A percentile compares a stretch with the other conserved stretches of the same genome.
Conservation (phyloP, 1,140 invertebrate species). For the Drosophila carrolli region DNA sequence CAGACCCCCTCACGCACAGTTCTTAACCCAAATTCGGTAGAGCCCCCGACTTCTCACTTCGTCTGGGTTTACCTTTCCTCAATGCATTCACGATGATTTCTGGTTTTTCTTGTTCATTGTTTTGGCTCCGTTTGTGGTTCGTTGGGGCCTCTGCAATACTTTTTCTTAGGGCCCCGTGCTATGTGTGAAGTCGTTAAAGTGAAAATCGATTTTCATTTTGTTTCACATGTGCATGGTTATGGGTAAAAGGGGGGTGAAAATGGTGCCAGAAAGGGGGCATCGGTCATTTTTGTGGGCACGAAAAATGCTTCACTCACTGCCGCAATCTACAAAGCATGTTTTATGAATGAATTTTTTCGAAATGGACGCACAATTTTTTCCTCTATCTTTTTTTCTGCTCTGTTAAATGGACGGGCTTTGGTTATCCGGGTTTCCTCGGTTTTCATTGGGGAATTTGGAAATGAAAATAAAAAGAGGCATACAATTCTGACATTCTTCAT, state of each 20-base stretch:
- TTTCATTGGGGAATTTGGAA: slow-evolving; percentile 19
- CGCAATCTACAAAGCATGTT: slow-evolving; percentile 74
- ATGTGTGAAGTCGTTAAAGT: slow-evolving; percentile 82
- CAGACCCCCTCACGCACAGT: slow-evolving; percentile 39
- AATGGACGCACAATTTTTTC: slow-evolving; percentile 72
- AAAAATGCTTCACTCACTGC: slow-evolving; percentile 65
- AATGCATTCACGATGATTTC: slow-evolving; percentile 59
- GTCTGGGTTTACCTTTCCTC: slow-evolving; percentile 55
- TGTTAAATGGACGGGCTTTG: slow-evolving; percentile 55
- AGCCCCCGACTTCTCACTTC: slow-evolving; percentile 9
- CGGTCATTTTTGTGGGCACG: slow-evolving; percentile 47
- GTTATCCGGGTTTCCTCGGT: slow-evolving; percentile 20
- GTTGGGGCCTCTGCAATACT: slow-evolving; percentile 57
- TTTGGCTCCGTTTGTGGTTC: slow-evolving; percentile 65
- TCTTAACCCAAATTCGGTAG: slow-evolving; percentile 68
- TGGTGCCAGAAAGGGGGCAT: not conserved
- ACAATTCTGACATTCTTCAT: slow-evolving; percentile 24
- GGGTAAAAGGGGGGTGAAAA: not conserved
- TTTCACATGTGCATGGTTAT: slow-evolving; percentile 62
- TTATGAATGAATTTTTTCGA: slow-evolving; percentile 81
- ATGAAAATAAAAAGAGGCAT: slow-evolving; percentile 29
- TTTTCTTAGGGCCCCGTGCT: slow-evolving; percentile 46
- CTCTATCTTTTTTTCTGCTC: slow-evolving; percentile 26
- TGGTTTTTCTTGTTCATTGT: slow-evolving; percentile 57
- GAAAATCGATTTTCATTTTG: slow-evolving; percentile 79